Conservation (phyloP, 2,888 invertebrate species). For the Thereva nobilitata region DNA sequence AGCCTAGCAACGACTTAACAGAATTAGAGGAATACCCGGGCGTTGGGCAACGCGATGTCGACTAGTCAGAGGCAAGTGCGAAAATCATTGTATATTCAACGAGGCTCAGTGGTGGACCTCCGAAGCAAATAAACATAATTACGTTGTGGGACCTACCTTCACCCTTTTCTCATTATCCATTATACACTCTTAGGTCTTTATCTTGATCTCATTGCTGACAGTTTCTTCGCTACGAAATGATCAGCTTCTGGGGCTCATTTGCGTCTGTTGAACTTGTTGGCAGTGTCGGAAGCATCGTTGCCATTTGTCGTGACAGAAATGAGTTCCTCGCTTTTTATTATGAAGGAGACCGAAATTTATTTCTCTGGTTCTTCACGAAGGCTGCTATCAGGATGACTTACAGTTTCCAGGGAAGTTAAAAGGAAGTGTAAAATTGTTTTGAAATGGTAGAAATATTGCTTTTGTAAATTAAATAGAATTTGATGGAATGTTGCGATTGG, state of each 20-base stretch:
- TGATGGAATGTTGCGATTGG: no score
- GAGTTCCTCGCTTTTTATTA: no score
- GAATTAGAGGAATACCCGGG: not conserved
- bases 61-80: conserved; percentile 18
- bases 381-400: no score
- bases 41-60: not conserved
- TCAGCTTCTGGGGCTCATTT: conserved; percentile 31
- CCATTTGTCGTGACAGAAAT: no score
- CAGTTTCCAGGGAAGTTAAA: no score
- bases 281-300: not conserved
- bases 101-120: conserved; percentile 28
- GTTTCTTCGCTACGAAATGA: conserved; percentile 9
- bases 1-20: no score
- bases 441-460: no score
- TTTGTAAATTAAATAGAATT: no score
- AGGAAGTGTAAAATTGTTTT: no score
- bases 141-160: conserved; percentile 9
- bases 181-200: not conserved
- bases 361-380: no score
- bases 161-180: conserved; percentile 14
- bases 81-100: conserved; percentile 32
- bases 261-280: conserved; percentile 17
- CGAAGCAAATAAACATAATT: conserved; percentile 31
- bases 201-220: conserved; percentile 6
- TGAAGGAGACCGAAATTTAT: no score